Evolutionary conservation across 2,888 invertebrate species (phyloP).

Genomic region (Melinaea menophilus): DNA sequence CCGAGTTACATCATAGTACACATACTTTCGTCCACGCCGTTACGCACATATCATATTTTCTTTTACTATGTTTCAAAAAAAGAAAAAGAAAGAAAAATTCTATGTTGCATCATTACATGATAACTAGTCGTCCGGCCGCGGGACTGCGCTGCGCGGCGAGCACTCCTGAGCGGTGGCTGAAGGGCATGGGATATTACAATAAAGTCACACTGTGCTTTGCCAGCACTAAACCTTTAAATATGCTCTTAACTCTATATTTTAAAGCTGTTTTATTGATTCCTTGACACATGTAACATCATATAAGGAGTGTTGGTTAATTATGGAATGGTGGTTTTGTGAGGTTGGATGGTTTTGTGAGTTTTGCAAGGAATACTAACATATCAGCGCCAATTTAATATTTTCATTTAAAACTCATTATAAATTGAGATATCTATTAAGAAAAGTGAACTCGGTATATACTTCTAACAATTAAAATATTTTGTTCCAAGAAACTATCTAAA

Average conservation of each 20-base stretch:
- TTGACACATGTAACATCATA: constrained; percentile 53
- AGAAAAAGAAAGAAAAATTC: constrained; percentile 67
- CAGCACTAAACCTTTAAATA: constrained; percentile 7
- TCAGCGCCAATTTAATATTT: no score
- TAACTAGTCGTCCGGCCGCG: constrained; percentile 58
- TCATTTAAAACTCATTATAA: no score
- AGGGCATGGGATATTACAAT: constrained; percentile 47
- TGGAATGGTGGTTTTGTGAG: no score
- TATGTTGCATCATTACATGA: constrained; percentile 73
- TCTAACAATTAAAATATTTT: no score
- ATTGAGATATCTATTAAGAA: no score
- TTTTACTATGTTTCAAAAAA: constrained; percentile 70
- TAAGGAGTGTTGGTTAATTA: no score
- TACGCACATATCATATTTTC: constrained; percentile 76
- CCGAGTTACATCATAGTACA: constrained; percentile 63
- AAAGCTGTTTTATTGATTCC: background rate
- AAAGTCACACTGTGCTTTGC: constrained; percentile 32
- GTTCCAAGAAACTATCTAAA: no score
- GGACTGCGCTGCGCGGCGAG: constrained; percentile 46
- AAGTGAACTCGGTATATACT: no score
- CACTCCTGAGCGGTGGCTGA: constrained; percentile 52
- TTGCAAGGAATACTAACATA: no score
- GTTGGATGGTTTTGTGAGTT: no score
- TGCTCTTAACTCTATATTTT: background rate
- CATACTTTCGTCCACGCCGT: constrained; percentile 72